Evolutionary conservation across 2,797 vertebrate species (phyloP).

Genomic region (Avahi laniger): DNA sequence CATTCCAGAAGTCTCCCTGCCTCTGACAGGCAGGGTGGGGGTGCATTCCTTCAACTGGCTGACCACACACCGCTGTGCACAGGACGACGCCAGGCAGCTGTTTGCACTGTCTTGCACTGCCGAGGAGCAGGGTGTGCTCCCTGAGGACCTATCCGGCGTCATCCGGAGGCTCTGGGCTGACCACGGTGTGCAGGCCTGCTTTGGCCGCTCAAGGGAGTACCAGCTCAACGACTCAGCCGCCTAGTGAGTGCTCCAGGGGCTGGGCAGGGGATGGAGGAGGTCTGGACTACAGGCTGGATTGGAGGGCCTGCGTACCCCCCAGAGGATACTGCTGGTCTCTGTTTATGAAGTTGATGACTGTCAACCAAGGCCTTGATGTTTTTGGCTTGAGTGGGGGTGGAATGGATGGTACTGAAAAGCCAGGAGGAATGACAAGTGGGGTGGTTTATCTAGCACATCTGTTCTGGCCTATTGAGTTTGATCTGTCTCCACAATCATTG

Average conservation of each 20-base stretch:
- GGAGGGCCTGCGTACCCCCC: background rate
- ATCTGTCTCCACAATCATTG: background rate
- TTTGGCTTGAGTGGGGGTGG: background rate
- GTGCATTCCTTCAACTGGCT: background rate
- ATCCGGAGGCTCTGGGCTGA: constrained; percentile 97
- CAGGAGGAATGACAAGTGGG: background rate
- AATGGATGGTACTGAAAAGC: background rate
- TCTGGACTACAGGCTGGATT: background rate
- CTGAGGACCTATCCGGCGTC: constrained; percentile 93
- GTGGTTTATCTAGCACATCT: background rate
- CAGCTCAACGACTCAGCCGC: constrained; percentile 99
- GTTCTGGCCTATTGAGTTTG: background rate
- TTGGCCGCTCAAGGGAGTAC: constrained; percentile 96
- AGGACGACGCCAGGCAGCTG: constrained; percentile 97
- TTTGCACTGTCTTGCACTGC: constrained; percentile 93
- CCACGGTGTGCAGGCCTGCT: constrained; percentile 95
- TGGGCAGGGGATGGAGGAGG: background rate
- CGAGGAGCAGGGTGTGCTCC: constrained; percentile 96
- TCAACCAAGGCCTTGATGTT: background rate
- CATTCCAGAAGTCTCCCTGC: background rate
- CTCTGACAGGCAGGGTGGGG: background rate
- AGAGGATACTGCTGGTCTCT: background rate
- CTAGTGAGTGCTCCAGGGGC: constrained; percentile 91
- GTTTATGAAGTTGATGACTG: background rate
- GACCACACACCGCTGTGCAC: background rate